A percentile compares a stretch with the other conserved stretches of the same genome.
Evolutionary conservation across 2,888 invertebrate species (phyloP).

Genomic region (Cantharis flavilabris): DNA sequence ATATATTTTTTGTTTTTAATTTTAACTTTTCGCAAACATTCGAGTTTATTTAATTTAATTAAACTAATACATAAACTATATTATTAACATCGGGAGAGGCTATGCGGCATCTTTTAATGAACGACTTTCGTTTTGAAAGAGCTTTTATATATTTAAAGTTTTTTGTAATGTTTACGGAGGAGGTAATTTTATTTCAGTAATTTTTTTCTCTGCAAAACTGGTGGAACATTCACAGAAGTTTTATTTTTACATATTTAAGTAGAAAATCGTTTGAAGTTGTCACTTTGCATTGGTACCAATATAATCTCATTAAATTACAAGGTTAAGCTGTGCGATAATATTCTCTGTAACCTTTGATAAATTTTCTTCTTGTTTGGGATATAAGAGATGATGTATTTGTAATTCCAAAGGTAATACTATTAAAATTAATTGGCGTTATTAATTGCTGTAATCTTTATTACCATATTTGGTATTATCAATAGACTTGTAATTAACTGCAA

Average conservation of each 20-base stretch:
- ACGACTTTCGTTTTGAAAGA: background rate
- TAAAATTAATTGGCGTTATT: background rate
- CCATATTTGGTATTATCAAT: background rate
- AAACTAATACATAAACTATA: background rate
- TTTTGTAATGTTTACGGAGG: background rate
- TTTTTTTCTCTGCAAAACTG: background rate
- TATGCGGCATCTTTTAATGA: background rate
- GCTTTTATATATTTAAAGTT: background rate
- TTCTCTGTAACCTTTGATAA: no score
- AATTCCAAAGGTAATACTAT: background rate
- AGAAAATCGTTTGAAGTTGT: background rate
- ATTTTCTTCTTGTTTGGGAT: background rate
- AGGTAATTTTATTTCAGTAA: background rate
- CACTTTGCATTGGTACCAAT: background rate
- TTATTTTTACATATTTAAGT: background rate
- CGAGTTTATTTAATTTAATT: background rate
- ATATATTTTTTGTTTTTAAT: no score
- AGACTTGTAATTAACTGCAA: background rate
- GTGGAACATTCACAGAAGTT: background rate
- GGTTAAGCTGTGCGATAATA: background rate
- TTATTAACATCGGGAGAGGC: background rate
- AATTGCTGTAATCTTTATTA: background rate
- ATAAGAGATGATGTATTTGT: background rate
- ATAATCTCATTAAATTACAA: background rate
- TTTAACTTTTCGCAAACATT: background rate